Percentiles rank a stretch among this genome's conserved stretches.
Evolutionary conservation across 1,140 invertebrate species (phyloP).

Genomic region (Vanessa atalanta): DNA sequence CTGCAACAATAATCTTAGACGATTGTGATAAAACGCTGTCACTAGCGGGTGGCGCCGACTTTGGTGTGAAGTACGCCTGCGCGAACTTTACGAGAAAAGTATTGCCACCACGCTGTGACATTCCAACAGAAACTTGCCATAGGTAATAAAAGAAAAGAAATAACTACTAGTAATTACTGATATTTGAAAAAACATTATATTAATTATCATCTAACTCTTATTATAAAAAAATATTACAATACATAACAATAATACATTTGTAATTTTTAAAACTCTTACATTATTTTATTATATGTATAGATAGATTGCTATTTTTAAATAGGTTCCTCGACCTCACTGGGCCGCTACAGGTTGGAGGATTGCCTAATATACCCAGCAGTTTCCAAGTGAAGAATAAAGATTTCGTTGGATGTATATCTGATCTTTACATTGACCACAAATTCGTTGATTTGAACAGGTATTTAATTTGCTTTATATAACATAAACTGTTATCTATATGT

Average conservation of each 20-base stretch:
- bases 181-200: too few relatives aligned
- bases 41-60: slow-evolving; percentile 86
- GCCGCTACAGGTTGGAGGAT: slow-evolving; percentile 95
- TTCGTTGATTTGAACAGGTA: slow-evolving; percentile 94
- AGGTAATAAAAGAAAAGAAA: slow-evolving; percentile 58
- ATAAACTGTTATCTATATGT: too few relatives aligned
- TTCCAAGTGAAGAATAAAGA: slow-evolving; percentile 92
- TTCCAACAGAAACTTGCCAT: slow-evolving; percentile 95
- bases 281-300: slow-evolving; percentile 22
- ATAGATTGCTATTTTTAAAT: slow-evolving; percentile 21
- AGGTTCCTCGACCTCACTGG: slow-evolving; percentile 97
- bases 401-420: slow-evolving; percentile 95
- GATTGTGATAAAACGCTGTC: slow-evolving; percentile 94
- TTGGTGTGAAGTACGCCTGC: slow-evolving; percentile 91
- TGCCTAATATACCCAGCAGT: slow-evolving; percentile 90
- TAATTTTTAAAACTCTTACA: neutral
- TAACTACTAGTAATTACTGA: neutral
- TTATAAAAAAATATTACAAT: neutral
- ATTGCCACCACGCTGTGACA: slow-evolving; percentile 89
- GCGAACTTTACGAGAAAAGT: slow-evolving; percentile 88
- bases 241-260: neutral
- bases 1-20: slow-evolving; percentile 92
- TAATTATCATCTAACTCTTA: neutral
- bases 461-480: neutral
- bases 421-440: slow-evolving; percentile 93